phyloP scores from a whole-genome alignment of 2,888 invertebrate species.

The Ectemnius lituratus region DNA sequence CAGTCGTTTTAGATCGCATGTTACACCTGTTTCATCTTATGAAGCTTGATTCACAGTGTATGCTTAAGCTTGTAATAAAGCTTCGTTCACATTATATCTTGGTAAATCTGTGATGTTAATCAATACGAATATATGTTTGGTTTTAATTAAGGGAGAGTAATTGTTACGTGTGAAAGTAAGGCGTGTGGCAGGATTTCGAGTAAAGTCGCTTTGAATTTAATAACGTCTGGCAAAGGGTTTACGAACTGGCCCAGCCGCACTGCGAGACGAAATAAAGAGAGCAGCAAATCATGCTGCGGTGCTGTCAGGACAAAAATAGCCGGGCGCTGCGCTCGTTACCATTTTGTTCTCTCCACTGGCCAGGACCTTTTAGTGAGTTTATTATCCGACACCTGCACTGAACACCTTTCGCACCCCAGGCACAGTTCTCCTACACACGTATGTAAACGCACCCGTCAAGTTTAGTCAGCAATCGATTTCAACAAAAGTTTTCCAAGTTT shows the following conservation, averaged over 20 bases:
- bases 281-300: slow-evolving; percentile 50
- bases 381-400: slow-evolving; percentile 60
- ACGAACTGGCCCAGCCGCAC: slow-evolving; percentile 21
- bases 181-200: too few relatives aligned
- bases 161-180: too few relatives aligned
- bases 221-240: slow-evolving; percentile 1
- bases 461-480: not conserved
- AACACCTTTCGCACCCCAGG: slow-evolving; percentile 47
- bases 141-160: too few relatives aligned
- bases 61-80: too few relatives aligned
- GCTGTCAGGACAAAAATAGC: slow-evolving; percentile 51
- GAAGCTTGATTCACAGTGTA: too few relatives aligned
- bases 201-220: slow-evolving; percentile 1
- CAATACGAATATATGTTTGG: too few relatives aligned
- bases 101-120: too few relatives aligned
- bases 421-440: not conserved
- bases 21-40: too few relatives aligned
- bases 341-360: slow-evolving; percentile 54
- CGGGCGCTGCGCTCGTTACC: slow-evolving; percentile 48
- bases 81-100: too few relatives aligned
- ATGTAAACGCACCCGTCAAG: not conserved
- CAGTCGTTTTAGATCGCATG: too few relatives aligned
- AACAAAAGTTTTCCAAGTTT: slow-evolving; percentile 6
- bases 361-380: slow-evolving; percentile 56
- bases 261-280: slow-evolving; percentile 25